Evolutionary conservation across 2,797 vertebrate genomes (phyloP).

Genomic region (Setipinna tenuifilis): DNA sequence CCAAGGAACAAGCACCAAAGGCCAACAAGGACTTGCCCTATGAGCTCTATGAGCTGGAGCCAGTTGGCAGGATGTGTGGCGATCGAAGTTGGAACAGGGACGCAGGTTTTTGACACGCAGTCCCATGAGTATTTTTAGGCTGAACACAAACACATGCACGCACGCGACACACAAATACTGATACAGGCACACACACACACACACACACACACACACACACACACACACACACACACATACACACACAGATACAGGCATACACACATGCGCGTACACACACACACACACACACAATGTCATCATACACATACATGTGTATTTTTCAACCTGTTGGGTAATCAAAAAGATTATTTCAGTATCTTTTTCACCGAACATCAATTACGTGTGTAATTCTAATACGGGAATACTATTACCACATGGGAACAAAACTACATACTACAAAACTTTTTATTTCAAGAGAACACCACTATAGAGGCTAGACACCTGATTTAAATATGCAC

Average conservation of each 20-base stretch:
- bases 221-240: background rate
- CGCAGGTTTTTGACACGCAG: background rate
- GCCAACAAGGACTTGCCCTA: background rate
- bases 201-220: conserved; percentile 38
- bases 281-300: background rate
- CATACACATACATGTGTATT: background rate
- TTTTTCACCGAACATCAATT: background rate
- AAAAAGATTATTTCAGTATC: background rate
- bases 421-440: no score
- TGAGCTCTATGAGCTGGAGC: background rate
- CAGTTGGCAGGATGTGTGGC: background rate
- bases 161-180: conserved; percentile 32
- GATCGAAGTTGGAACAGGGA: background rate
- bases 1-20: background rate
- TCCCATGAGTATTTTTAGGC: conserved; percentile 17
- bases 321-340: background rate
- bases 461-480: no score
- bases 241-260: background rate
- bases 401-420: no score
- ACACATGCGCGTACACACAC: no score
- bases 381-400: background rate
- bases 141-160: conserved; percentile 40
- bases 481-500: background rate
- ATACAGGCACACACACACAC: conserved; percentile 34
- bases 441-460: no score